Evolutionary conservation across 2,797 vertebrate species (phyloP).

Genomic region (Hippoglossus hippoglossus): DNA sequence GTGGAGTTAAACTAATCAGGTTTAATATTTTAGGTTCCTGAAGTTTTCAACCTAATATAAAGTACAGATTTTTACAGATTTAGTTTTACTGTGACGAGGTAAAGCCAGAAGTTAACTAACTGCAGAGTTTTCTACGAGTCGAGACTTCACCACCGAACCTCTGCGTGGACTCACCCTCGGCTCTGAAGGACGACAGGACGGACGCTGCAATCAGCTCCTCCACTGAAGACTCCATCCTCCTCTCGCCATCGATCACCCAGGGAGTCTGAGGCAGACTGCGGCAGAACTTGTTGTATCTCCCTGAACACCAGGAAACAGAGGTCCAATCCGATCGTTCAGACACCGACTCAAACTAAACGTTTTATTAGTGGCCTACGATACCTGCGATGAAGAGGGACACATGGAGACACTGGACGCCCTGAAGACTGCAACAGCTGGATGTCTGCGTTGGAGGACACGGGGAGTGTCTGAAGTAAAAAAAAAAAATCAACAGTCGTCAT

Average conservation of each 20-base stretch:
- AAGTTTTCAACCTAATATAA: too few species aligned
- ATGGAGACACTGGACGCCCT: conserved; percentile 91
- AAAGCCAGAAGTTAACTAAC: too few species aligned
- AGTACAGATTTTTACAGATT: too few species aligned
- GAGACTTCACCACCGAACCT: too few species aligned
- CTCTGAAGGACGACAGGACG: conserved; percentile 88
- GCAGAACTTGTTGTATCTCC: conserved; percentile 97
- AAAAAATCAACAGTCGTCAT: neutral
- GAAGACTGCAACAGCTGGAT: conserved; percentile 80
- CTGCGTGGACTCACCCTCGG: conserved; percentile 84
- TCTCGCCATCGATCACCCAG: conserved; percentile 98
- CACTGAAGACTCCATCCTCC: conserved; percentile 97
- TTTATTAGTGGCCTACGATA: conserved; percentile 31
- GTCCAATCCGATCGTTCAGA: accelerated
- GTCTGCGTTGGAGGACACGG: conserved; percentile 86
- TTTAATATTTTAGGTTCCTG: too few species aligned
- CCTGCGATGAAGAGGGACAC: conserved; percentile 93
- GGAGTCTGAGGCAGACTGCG: conserved; percentile 97
- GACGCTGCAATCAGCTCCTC: conserved; percentile 95
- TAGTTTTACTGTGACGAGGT: too few species aligned
- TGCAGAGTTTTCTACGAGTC: neutral
- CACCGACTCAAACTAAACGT: neutral
- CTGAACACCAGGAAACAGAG: conserved; percentile 69
- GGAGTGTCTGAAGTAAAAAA: conserved; percentile 82
- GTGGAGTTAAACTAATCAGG: too few species aligned